Percentiles rank a stretch among this genome's conserved stretches.
phyloP scores from a whole-genome alignment of 23 tunicate species.

The Halocynthia roretzi region DNA sequence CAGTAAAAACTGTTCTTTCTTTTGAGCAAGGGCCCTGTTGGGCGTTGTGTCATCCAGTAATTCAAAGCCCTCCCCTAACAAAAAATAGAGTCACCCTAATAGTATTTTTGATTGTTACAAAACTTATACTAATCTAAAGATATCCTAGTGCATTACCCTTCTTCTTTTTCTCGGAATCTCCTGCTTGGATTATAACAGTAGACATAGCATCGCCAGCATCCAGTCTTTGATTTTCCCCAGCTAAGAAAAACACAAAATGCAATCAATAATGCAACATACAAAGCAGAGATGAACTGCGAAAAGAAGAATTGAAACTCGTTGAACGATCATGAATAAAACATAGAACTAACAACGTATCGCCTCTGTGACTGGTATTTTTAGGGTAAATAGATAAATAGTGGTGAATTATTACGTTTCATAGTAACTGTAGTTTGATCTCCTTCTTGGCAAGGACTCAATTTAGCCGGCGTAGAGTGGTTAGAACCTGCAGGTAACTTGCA shows the following conservation, averaged over 20 bases:
- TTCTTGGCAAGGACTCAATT: constrained; percentile 7
- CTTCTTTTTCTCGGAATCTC: neutral
- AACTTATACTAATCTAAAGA: too few species aligned
- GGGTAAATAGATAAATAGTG: too few species aligned
- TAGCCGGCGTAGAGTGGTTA: constrained; percentile 1
- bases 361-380: too few species aligned
- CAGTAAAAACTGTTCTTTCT: constrained; percentile 56
- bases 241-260: too few species aligned
- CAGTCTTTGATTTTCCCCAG: too few species aligned
- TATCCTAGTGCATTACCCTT: neutral
- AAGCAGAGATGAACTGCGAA: too few species aligned
- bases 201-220: neutral
- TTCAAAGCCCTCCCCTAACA: constrained; percentile 31
- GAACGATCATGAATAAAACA: too few species aligned
- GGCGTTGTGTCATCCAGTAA: constrained; percentile 67
- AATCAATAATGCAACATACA: too few species aligned
- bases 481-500: neutral
- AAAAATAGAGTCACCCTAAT: neutral
- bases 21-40: constrained; percentile 55
- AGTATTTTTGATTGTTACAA: neutral
- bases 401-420: too few species aligned
- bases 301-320: too few species aligned
- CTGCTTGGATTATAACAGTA: neutral
- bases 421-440: neutral
- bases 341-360: too few species aligned